Evolutionary conservation across 64 coral and sea anemone genomes (phyloP).

Genomic region (Montipora cactus): DNA sequence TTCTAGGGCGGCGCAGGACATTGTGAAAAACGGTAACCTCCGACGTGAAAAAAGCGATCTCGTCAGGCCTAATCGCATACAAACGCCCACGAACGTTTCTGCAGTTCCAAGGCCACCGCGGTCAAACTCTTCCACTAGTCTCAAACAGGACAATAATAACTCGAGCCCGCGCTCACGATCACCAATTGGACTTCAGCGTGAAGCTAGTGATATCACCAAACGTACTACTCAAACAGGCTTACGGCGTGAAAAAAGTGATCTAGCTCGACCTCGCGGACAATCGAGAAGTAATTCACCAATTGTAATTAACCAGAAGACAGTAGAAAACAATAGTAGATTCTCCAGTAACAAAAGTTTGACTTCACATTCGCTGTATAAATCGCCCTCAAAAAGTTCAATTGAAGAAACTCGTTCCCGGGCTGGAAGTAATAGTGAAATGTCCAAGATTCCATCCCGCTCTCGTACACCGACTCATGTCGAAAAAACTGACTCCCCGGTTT

Average conservation of each 20-base stretch:
- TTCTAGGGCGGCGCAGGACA: background rate
- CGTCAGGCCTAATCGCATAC: constrained; percentile 12
- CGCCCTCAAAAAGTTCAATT: constrained; percentile 43
- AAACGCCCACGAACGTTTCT: constrained; percentile 3
- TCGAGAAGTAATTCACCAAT: constrained; percentile 22
- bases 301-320: background rate
- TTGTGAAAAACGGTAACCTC: constrained; percentile 19
- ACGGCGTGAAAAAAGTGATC: constrained; percentile 73
- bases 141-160: constrained; percentile 56
- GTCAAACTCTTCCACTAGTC: constrained; percentile 14
- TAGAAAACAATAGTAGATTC: background rate
- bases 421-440: constrained; percentile 43
- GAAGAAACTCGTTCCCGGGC: constrained; percentile 10
- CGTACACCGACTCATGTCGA: background rate
- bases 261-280: constrained; percentile 30
- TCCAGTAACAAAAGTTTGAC: constrained; percentile 48
- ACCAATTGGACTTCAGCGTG: constrained; percentile 34
- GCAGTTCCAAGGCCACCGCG: background rate
- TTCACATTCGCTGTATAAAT: constrained; percentile 21
- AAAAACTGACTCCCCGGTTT: constrained; percentile 22
- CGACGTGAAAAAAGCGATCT: constrained; percentile 73
- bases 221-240: constrained; percentile 13
- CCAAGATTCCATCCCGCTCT: constrained; percentile 62
- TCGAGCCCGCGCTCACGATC: constrained; percentile 28
- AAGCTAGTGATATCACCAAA: constrained; percentile 62